Percentiles rank a stretch among this genome's conserved stretches.
phyloP scores from a whole-genome alignment of 2,797 vertebrate species.

The Nothura maculosa region DNA sequence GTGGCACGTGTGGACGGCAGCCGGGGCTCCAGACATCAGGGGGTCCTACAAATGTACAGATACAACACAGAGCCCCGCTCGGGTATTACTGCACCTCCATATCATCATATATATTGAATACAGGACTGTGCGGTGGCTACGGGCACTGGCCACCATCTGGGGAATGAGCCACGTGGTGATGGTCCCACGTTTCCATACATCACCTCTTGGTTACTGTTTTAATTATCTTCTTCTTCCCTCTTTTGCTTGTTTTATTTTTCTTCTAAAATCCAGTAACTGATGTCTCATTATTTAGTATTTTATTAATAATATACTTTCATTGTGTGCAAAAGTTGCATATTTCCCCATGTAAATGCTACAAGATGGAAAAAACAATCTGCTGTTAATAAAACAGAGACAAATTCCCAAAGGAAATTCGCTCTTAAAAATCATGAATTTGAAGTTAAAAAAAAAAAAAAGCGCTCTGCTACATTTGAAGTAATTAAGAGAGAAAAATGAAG shows the following conservation, averaged over 20 bases:
- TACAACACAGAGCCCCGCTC: fast-evolving
- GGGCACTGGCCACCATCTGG: fast-evolving
- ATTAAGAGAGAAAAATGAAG: constrained; percentile 64
- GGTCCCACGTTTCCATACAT: not conserved
- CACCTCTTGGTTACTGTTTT: not conserved
- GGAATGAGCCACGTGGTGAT: not conserved
- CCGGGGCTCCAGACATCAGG: not conserved
- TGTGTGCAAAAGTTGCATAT: constrained; percentile 22
- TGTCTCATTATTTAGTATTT: not conserved
- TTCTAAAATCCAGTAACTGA: not conserved
- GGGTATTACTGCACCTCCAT: fast-evolving
- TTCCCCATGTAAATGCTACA: constrained; percentile 47
- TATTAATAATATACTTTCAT: not conserved
- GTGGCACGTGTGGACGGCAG: not conserved
- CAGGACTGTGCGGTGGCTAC: not conserved
- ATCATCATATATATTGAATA: not conserved
- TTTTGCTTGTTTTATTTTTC: not conserved
- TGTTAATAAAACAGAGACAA: constrained; percentile 65
- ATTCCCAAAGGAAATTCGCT: constrained; percentile 60
- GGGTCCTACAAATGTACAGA: not conserved
- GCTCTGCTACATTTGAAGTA: constrained; percentile 49
- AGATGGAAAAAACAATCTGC: constrained; percentile 43
- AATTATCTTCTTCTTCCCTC: not conserved
- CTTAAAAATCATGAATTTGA: constrained; percentile 45
- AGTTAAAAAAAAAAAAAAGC: constrained; percentile 43